Evolutionary conservation across 2,797 vertebrate species (phyloP).

Genomic region (Pipistrellus pipistrellus): DNA sequence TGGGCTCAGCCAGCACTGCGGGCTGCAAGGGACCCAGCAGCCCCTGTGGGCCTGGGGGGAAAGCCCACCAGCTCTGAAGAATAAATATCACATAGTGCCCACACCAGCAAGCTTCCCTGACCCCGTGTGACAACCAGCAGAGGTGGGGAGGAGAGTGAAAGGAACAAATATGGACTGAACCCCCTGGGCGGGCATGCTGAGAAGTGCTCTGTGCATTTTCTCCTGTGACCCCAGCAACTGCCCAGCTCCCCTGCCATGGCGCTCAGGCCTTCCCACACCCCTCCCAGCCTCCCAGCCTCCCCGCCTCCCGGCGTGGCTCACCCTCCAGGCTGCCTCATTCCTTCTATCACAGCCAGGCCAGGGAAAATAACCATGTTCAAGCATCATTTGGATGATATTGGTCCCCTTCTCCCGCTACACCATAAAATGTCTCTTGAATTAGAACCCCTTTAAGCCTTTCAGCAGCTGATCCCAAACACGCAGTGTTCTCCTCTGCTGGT

Average conservation of each 20-base stretch:
- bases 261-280: not conserved
- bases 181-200: not conserved
- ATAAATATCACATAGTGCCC: not conserved
- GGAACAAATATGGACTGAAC: not conserved
- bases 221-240: not conserved
- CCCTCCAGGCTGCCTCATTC: not conserved
- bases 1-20: not conserved
- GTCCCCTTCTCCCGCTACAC: slow-evolving; percentile 54
- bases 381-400: slow-evolving; percentile 43
- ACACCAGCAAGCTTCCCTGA: not conserved
- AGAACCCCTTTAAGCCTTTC: slow-evolving; percentile 70
- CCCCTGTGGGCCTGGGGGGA: not conserved
- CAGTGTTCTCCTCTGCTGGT: slow-evolving; percentile 34
- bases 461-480: slow-evolving; percentile 60
- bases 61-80: not conserved
- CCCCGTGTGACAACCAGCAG: not conserved
- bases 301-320: not conserved
- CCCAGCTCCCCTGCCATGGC: fast-evolving
- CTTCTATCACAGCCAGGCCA: not conserved
- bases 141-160: not conserved
- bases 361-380: slow-evolving; percentile 61
- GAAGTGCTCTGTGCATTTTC: fast-evolving
- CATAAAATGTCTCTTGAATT: slow-evolving; percentile 67
- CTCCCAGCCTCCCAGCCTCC: too few relatives aligned
- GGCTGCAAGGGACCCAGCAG: not conserved